These are phyloP conservation scores for Rhipidura dahli DNA, from an alignment of 2,113 vertebrate genomes.

Conservation along the genomic window DNA sequence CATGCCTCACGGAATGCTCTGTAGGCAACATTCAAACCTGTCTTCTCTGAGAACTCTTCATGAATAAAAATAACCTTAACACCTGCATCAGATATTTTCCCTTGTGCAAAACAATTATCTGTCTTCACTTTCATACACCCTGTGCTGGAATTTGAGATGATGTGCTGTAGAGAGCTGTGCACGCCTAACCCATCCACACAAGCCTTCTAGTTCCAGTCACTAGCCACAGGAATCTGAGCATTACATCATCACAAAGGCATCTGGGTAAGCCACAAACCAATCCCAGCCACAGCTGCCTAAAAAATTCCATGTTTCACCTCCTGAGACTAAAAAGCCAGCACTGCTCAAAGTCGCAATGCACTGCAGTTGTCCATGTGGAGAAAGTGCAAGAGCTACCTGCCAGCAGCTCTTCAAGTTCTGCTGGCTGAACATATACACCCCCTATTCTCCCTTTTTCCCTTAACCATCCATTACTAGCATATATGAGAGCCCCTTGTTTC, in stretches of 20 bases:
- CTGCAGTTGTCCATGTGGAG: neutral
- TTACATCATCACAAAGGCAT: neutral
- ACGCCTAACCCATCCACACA: neutral
- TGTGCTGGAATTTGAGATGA: neutral
- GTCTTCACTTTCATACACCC: neutral
- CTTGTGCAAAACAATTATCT: neutral
- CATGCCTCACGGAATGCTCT: neutral
- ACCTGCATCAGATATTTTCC: neutral
- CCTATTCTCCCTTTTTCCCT: neutral
- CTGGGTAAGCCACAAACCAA: neutral
- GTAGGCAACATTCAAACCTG: neutral
- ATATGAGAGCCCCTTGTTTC: neutral
- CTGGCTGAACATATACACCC: rapidly evolving
- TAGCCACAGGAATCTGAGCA: neutral
- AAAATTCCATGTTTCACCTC: neutral
- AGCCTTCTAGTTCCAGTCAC: neutral
- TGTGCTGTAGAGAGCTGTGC: neutral
- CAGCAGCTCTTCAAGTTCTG: neutral
- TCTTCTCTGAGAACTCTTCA: neutral
- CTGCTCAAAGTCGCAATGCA: neutral
- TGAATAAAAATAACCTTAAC: neutral
- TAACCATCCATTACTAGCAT: neutral
- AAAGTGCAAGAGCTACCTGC: neutral
- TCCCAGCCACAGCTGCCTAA: neutral
- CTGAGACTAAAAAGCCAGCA: neutral